These are phyloP conservation scores for Drosophila kanapiae DNA, from an alignment of 1,140 invertebrate species.

Conservation along the genomic window DNA sequence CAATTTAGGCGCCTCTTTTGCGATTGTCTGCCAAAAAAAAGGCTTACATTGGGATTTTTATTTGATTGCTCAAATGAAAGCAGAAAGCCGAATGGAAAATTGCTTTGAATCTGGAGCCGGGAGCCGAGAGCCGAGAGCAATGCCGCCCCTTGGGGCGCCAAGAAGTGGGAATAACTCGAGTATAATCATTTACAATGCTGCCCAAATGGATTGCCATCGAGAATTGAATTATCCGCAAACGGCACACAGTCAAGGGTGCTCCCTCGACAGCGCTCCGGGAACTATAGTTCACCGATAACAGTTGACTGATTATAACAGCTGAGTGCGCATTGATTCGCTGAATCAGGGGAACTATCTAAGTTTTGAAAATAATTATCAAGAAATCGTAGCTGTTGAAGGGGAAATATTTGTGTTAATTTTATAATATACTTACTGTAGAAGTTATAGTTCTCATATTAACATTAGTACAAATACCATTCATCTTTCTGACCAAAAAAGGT, in stretches of 20 bases:
- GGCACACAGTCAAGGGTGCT: conserved; percentile 40
- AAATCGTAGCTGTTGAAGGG: not conserved
- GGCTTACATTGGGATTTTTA: conserved; percentile 81
- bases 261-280: conserved; percentile 17
- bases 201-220: conserved; percentile 72
- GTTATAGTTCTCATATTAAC: not conserved
- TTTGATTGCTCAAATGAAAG: conserved; percentile 77
- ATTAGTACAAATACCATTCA: too few species aligned
- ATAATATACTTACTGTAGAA: too few species aligned
- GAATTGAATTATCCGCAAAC: conserved; percentile 67
- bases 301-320: conserved; percentile 35
- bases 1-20: conserved; percentile 70
- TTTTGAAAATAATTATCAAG: not conserved
- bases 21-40: conserved; percentile 76
- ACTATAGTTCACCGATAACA: conserved; percentile 29
- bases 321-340: conserved; percentile 1
- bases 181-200: conserved; percentile 77
- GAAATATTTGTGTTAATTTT: too few species aligned
- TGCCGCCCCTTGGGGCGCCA: conserved; percentile 17
- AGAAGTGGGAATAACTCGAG: conserved; percentile 45
- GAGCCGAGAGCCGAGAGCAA: not conserved
- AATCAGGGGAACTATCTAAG: not conserved
- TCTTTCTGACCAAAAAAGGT: too few species aligned
- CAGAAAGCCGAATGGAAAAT: conserved; percentile 58
- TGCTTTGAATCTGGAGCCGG: conserved; percentile 14